Evolutionary conservation across 2,113 vertebrate genomes (phyloP).

Genomic region (Pelusios castaneus): DNA sequence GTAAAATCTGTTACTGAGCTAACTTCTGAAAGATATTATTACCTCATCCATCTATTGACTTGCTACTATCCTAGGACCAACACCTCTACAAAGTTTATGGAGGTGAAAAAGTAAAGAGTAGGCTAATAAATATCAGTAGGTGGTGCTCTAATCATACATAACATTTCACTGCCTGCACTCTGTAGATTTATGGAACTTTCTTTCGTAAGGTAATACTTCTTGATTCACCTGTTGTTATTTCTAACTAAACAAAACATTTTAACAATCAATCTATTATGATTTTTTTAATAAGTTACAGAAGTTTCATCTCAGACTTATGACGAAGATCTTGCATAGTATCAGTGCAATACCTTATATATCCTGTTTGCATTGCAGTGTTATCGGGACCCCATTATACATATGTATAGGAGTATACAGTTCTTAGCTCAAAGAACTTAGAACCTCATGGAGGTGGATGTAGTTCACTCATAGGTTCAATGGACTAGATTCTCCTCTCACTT

Average conservation of each 20-base stretch:
- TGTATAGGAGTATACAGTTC: not conserved
- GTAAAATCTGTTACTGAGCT: not conserved
- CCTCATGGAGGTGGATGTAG: not conserved
- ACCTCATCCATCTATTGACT: not conserved
- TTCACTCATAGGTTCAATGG: not conserved
- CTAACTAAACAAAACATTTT: accelerated
- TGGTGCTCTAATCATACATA: slow-evolving; percentile 34
- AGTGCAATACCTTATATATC: not conserved
- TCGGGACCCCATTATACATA: not conserved
- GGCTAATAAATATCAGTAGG: not conserved
- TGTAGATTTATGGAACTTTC: not conserved
- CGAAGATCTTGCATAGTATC: not conserved
- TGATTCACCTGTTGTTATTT: accelerated
- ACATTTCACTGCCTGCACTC: too few relatives aligned
- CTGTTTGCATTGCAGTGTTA: not conserved
- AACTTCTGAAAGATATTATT: not conserved
- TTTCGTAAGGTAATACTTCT: accelerated
- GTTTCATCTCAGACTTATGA: not conserved
- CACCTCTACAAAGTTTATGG: not conserved
- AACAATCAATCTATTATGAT: not conserved
- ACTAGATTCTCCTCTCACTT: not conserved
- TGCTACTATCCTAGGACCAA: not conserved
- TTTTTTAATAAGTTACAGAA: not conserved
- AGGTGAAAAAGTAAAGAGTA: accelerated
- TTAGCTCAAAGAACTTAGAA: not conserved